phyloP scores from a whole-genome alignment of 2,797 vertebrate genomes.

The Liasis olivaceus region DNA sequence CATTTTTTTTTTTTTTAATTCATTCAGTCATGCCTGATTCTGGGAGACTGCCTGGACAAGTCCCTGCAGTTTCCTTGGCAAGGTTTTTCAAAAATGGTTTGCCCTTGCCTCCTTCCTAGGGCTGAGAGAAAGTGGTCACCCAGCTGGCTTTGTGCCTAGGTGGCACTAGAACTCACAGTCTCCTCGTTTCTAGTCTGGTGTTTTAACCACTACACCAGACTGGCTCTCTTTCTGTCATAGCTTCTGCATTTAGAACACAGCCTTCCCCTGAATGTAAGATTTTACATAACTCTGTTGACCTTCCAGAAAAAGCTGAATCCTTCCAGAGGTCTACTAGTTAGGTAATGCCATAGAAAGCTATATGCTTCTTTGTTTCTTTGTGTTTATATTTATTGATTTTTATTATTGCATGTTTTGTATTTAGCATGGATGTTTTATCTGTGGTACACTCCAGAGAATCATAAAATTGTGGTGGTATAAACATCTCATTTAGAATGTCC shows the following conservation, averaged over 20 bases:
- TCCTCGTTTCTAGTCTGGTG: too few relatives aligned
- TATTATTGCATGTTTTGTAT: neutral
- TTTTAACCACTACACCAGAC: too few relatives aligned
- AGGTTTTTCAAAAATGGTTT: too few relatives aligned
- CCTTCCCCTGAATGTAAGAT: neutral
- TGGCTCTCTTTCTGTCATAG: neutral
- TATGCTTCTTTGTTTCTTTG: neutral
- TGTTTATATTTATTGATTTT: neutral
- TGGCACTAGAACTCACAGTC: too few relatives aligned
- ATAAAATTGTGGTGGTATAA: neutral
- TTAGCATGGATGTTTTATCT: neutral
- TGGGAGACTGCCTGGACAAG: too few relatives aligned
- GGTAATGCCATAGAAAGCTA: neutral
- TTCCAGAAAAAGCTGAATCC: neutral
- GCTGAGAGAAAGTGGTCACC: too few relatives aligned
- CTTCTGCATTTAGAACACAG: neutral
- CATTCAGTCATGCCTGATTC: too few relatives aligned
- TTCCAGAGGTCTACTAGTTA: neutral
- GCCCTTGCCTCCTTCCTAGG: too few relatives aligned
- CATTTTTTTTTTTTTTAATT: neutral
- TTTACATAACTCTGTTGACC: neutral
- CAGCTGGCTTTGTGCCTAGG: too few relatives aligned
- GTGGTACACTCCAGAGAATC: neutral
- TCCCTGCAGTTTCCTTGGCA: too few relatives aligned
- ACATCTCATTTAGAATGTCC: neutral